A percentile compares a stretch with the other conserved stretches of the same genome.
These are phyloP conservation scores for Mallotus villosus DNA, from an alignment of 2,797 vertebrate species.

Conservation along the genomic window DNA sequence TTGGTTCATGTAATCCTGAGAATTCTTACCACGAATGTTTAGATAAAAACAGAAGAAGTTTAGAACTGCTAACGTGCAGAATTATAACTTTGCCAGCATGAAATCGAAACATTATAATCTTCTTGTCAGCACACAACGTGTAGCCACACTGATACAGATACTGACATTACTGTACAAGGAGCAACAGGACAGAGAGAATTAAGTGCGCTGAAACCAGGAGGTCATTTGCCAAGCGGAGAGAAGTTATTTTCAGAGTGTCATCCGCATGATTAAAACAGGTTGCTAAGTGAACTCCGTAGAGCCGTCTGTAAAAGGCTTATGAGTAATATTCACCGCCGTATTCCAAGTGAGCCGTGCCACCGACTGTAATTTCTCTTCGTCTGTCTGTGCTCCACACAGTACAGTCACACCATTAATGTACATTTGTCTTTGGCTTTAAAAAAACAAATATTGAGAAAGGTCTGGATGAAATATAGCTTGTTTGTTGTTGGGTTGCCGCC, in stretches of 20 bases:
- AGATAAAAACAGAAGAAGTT: background rate
- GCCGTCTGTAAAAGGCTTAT: slow-evolving; percentile 86
- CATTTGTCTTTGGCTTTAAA: slow-evolving; percentile 86
- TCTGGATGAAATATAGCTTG: slow-evolving; percentile 77
- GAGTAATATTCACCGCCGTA: slow-evolving; percentile 87
- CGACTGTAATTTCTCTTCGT: slow-evolving; percentile 87
- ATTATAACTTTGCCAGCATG: background rate
- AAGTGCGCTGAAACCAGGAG: slow-evolving; percentile 54
- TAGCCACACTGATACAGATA: background rate
- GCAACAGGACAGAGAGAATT: slow-evolving; percentile 51
- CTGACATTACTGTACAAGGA: background rate
- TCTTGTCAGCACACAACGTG: background rate
- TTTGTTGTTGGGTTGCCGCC: slow-evolving; percentile 78
- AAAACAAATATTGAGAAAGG: too few species aligned
- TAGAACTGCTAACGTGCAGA: background rate
- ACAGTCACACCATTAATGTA: slow-evolving; percentile 85
- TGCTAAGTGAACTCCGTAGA: slow-evolving; percentile 87
- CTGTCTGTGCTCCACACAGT: slow-evolving; percentile 81
- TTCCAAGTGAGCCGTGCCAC: slow-evolving; percentile 87
- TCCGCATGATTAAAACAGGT: slow-evolving; percentile 87
- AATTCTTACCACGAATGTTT: background rate
- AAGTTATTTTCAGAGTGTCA: slow-evolving; percentile 88
- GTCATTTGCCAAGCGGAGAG: slow-evolving; percentile 88
- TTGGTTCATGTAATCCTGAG: too few species aligned
- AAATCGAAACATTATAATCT: background rate